These are phyloP conservation scores for Bicyclus anynana DNA, from an alignment of 1,140 invertebrate genomes.

Conservation along the genomic window DNA sequence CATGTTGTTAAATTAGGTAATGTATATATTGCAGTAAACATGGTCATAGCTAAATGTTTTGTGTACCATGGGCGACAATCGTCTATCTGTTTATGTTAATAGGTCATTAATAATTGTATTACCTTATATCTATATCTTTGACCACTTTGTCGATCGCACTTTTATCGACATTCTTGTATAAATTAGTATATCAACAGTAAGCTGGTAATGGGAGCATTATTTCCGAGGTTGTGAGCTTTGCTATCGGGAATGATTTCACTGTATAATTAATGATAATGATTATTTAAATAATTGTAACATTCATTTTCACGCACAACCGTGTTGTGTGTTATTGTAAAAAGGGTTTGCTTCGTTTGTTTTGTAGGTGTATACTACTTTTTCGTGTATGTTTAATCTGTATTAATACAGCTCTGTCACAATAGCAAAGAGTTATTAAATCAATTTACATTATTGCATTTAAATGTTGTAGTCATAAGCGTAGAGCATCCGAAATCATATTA, in stretches of 20 bases:
- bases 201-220: slow-evolving; percentile 76
- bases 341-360: slow-evolving; percentile 67
- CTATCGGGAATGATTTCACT: slow-evolving; percentile 70
- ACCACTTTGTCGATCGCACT: slow-evolving; percentile 38
- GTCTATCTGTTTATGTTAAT: slow-evolving; percentile 17
- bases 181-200: slow-evolving; percentile 54
- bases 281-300: slow-evolving; percentile 53
- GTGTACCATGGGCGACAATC: slow-evolving; percentile 13
- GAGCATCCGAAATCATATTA: slow-evolving; percentile 37
- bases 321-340: slow-evolving; percentile 69
- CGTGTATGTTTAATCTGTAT: slow-evolving; percentile 61
- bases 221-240: slow-evolving; percentile 74
- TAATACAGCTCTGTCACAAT: slow-evolving; percentile 54
- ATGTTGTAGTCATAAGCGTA: slow-evolving; percentile 62
- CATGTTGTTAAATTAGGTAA: slow-evolving; percentile 30
- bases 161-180: slow-evolving; percentile 52
- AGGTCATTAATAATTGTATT: slow-evolving; percentile 24
- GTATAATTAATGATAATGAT: slow-evolving; percentile 38
- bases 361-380: slow-evolving; percentile 59
- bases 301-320: slow-evolving; percentile 66
- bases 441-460: slow-evolving; percentile 68
- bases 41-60: slow-evolving; percentile 14
- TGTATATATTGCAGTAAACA: slow-evolving; percentile 17
- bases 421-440: slow-evolving; percentile 47
- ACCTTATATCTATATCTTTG: slow-evolving; percentile 9